Conservation (phyloP, 2,113 vertebrate genomes). For the Neotragus moschatus region DNA sequence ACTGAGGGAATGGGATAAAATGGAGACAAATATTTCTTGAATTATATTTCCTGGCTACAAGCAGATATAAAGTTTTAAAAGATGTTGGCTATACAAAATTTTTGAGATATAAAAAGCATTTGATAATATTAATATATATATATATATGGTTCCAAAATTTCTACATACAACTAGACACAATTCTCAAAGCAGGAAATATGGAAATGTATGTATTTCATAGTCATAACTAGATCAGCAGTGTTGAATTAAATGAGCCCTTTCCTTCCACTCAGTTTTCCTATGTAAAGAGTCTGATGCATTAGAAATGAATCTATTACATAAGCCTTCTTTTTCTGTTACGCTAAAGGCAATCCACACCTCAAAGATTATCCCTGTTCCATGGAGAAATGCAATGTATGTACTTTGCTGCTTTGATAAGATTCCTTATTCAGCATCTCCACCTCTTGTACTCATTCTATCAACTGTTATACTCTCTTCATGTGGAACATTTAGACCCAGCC, state of each 20-base stretch:
- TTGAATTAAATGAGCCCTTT: background rate
- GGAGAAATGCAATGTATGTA: background rate
- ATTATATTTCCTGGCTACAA: slow-evolving; percentile 19
- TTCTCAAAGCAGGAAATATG: background rate
- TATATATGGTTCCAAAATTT: background rate
- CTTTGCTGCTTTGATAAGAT: background rate
- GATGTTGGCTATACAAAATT: background rate
- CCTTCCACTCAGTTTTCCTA: background rate
- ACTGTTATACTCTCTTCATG: background rate
- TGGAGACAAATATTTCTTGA: slow-evolving; percentile 4
- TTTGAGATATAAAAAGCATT: background rate
- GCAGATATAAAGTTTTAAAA: background rate
- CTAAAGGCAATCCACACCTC: background rate
- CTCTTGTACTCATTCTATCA: background rate
- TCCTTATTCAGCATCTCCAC: background rate
- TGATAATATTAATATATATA: background rate
- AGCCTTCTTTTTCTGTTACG: background rate
- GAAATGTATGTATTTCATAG: background rate
- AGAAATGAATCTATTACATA: background rate
- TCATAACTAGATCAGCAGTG: background rate
- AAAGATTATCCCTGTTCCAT: background rate
- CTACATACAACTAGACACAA: background rate
- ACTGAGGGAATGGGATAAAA: background rate
- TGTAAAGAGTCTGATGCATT: background rate
- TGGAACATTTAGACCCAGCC: background rate